Conservation (phyloP, 2,888 invertebrate species). For the Lepidocyrtinus sp. region DNA sequence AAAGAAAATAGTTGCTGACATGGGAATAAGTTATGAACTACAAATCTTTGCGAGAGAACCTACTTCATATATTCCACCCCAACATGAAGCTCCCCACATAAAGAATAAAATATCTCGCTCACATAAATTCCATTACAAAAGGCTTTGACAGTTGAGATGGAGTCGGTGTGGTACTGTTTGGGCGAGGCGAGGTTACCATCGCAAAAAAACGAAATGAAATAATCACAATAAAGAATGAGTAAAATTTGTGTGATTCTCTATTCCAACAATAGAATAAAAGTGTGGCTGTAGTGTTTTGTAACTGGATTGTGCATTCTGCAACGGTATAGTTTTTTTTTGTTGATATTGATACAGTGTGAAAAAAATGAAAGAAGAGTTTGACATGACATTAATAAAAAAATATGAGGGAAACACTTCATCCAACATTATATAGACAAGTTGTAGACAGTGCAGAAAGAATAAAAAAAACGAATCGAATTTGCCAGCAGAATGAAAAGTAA, state of each 20-base stretch:
- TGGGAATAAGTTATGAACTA: constrained; percentile 31
- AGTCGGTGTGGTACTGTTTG: constrained; percentile 10
- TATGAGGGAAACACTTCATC: constrained; percentile 3
- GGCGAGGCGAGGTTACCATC: constrained; percentile 10
- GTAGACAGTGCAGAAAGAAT: constrained; percentile 10
- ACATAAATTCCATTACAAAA: background rate
- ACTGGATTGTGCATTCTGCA: background rate
- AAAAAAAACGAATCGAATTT: background rate
- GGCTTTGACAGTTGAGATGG: background rate
- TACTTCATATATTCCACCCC: constrained; percentile 23
- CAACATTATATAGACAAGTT: constrained; percentile 7
- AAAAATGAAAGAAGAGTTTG: constrained; percentile 2
- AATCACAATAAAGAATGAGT: background rate
- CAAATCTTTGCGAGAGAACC: constrained; percentile 22
- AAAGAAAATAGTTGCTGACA: background rate
- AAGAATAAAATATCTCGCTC: background rate
- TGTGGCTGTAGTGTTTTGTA: background rate
- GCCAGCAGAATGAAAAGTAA: constrained; percentile 6
- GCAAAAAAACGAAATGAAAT: too few relatives aligned
- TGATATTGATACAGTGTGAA: constrained; percentile 13
- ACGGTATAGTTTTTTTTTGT: constrained; percentile 9
- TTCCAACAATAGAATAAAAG: background rate
- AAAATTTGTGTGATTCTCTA: constrained; percentile 1
- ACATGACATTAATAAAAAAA: constrained; percentile 8
- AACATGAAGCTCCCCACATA: constrained; percentile 15